phyloP scores from a whole-genome alignment of 2,888 invertebrate genomes.

The Copidosoma aretas region DNA sequence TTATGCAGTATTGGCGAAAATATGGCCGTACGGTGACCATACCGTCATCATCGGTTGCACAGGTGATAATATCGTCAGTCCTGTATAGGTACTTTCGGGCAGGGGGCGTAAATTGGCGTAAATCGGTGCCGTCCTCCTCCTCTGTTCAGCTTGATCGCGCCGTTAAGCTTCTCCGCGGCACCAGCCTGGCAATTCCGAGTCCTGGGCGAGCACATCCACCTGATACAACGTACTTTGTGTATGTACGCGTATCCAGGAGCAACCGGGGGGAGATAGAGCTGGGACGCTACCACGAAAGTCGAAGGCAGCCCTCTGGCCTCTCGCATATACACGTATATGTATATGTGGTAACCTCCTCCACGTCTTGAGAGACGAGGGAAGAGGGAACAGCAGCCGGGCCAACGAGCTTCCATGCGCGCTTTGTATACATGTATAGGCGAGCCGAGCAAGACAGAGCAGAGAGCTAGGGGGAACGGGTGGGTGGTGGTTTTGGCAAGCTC shows the following conservation, averaged over 20 bases:
- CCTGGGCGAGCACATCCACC: slow-evolving; percentile 42
- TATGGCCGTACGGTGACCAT: no score
- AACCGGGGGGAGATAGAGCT: no score
- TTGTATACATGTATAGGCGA: not conserved
- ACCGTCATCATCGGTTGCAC: no score
- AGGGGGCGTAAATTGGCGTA: slow-evolving; percentile 59
- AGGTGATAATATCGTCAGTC: no score
- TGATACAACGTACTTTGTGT: no score
- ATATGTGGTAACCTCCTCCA: slow-evolving; percentile 48
- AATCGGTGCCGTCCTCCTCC: slow-evolving; percentile 57
- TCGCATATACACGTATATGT: no score
- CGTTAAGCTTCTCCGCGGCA: slow-evolving; percentile 34
- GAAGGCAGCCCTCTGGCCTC: no score
- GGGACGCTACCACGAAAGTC: no score
- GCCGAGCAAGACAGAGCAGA: not conserved
- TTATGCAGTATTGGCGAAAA: no score
- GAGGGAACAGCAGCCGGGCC: slow-evolving; percentile 15
- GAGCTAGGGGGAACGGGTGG: slow-evolving; percentile 29
- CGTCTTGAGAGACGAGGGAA: slow-evolving; percentile 34
- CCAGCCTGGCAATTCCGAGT: slow-evolving; percentile 60
- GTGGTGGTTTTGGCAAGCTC: slow-evolving; percentile 59
- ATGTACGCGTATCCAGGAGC: no score
- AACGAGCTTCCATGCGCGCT: not conserved
- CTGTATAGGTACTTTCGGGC: no score
- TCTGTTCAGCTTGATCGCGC: slow-evolving; percentile 21